These are phyloP conservation scores for Bujurquina vittata DNA, from an alignment of 2,113 vertebrate species.

Conservation along the genomic window DNA sequence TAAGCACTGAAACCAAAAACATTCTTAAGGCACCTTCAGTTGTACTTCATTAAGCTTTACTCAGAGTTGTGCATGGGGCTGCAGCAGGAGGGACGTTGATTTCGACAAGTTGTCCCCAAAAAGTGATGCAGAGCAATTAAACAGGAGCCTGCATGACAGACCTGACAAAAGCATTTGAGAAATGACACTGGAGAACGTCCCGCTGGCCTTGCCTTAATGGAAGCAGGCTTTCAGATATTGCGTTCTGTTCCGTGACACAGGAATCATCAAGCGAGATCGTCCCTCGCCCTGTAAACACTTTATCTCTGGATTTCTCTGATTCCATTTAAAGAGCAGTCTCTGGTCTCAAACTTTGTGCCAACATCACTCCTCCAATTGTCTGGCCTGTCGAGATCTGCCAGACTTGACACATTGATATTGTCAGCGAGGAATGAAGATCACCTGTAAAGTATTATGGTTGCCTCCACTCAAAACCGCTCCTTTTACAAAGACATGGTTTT, in stretches of 20 bases:
- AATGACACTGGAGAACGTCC: conserved; percentile 54
- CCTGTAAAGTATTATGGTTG: conserved; percentile 23
- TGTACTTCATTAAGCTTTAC: conserved; percentile 2
- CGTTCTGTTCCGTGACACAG: conserved; percentile 58
- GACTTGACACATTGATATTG: conserved; percentile 50
- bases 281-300: conserved; percentile 59
- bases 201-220: conserved; percentile 54
- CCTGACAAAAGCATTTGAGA: conserved; percentile 69
- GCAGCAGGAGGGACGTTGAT: conserved; percentile 47
- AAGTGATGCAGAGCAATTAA: conserved; percentile 66
- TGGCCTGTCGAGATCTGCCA: conserved; percentile 50
- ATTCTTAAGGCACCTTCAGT: not conserved
- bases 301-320: conserved; percentile 61
- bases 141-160: conserved; percentile 39
- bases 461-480: not conserved
- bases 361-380: conserved; percentile 63
- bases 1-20: not conserved
- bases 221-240: conserved; percentile 58
- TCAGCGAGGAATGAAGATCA: conserved; percentile 42
- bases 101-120: conserved; percentile 56
- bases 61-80: conserved; percentile 20
- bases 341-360: conserved; percentile 32
- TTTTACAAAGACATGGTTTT: not conserved
- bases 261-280: conserved; percentile 55
- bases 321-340: conserved; percentile 65